A percentile compares a stretch with the other conserved stretches of the same genome.
Evolutionary conservation across 2,888 invertebrate species (phyloP).

Genomic region (Hybos culiciformis): DNA sequence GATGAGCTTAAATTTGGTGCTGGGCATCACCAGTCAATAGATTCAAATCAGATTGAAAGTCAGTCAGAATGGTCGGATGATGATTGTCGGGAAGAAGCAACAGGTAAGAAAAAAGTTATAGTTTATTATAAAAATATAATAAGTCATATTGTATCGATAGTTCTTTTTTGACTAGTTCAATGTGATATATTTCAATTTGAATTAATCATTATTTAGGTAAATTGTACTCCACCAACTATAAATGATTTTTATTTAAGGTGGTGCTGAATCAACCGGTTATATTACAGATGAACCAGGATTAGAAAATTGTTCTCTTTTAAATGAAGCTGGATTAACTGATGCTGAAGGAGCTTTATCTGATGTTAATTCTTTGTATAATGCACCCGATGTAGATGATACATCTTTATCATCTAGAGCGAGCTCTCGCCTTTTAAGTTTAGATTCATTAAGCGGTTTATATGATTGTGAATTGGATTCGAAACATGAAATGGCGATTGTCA

Average conservation of each 20-base stretch:
- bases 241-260: constrained; percentile 25
- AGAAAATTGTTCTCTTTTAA: constrained; percentile 71
- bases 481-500: constrained; percentile 37
- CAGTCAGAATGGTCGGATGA: constrained; percentile 73
- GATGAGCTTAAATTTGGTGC: constrained; percentile 37
- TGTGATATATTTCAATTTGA: background rate
- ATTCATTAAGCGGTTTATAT: constrained; percentile 71
- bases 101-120: constrained; percentile 29
- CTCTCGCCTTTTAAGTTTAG: constrained; percentile 64
- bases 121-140: background rate
- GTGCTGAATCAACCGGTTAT: constrained; percentile 62
- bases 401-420: constrained; percentile 73
- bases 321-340: constrained; percentile 75
- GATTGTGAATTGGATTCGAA: constrained; percentile 43
- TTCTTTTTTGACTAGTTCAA: background rate
- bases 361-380: constrained; percentile 69
- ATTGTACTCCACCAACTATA: background rate
- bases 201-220: background rate
- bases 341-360: constrained; percentile 79
- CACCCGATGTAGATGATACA: constrained; percentile 52
- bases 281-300: constrained; percentile 78
- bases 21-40: constrained; percentile 33
- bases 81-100: constrained; percentile 48
- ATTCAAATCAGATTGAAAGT: constrained; percentile 45
- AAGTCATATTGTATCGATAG: background rate